Percentiles rank a stretch among this genome's conserved stretches.
These are phyloP conservation scores for Oceanodroma leucorhoa DNA, from an alignment of 2,797 vertebrate species.

Conservation along the genomic window DNA sequence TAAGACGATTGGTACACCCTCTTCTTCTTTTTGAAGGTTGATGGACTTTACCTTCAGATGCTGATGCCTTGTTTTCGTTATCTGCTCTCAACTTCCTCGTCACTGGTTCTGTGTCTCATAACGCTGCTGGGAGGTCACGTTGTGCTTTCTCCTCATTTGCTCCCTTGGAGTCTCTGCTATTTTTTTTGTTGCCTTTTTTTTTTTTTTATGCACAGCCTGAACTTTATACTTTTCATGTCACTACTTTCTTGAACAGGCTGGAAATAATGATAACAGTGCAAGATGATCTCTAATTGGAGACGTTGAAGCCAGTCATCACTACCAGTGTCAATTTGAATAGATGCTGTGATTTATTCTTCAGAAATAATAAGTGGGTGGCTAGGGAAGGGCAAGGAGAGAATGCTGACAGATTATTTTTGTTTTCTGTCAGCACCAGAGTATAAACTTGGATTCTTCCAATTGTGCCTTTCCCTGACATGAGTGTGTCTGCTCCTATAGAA, in stretches of 20 bases:
- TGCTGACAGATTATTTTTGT: neutral
- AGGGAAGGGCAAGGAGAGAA: neutral
- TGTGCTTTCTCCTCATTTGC: neutral
- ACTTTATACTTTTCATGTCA: neutral
- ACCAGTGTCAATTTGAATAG: neutral
- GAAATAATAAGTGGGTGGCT: neutral
- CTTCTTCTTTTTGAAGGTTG: neutral
- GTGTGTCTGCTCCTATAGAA: neutral
- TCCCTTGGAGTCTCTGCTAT: neutral
- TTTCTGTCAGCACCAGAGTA: neutral
- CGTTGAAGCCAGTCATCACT: neutral
- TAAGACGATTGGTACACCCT: neutral
- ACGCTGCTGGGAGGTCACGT: neutral
- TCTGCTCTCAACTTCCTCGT: neutral
- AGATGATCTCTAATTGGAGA: neutral
- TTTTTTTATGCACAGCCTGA: neutral
- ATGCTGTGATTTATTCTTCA: neutral
- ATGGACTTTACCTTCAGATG: slow-evolving; percentile 16
- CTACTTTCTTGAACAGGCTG: slow-evolving; percentile 5
- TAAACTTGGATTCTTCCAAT: neutral
- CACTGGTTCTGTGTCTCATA: neutral
- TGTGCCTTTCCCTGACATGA: neutral
- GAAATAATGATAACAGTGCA: neutral
- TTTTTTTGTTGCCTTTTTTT: neutral
- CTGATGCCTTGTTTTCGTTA: neutral